Base-by-base conservation (phyloP, 2,797 vertebrate genomes). In the Hoplostethus atlanticus region DNA sequence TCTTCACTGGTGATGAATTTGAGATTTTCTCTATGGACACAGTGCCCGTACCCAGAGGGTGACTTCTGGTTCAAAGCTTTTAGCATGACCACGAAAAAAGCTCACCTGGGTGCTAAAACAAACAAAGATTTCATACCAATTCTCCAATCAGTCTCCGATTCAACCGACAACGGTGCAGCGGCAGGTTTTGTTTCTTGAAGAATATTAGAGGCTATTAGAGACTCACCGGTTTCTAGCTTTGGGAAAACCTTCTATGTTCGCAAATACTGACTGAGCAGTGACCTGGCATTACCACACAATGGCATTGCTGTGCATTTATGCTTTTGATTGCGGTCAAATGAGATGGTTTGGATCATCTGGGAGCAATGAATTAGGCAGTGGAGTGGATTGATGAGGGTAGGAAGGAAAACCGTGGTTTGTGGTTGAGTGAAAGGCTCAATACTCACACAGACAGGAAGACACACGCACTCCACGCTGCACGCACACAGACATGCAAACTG, bases 361-460 rank as follows among this genome's bases (percentile, higher is more conserved):
- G 58, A 15, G 17, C 12, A 44, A 16, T 44, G 51, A 31, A 46
- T 13, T n/a, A 47, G 40, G 40, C 11, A 38, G 31, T 17, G 40
- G 7, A 13, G 15, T 46, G 25, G 64, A 55, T 42, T 44, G 52
- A 55, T 36, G 21, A 61, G 31, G 38, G 52, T 55, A 31, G 15
- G 50, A 44, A 44, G 34, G 21, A 56, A n/a, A 66, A 40, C 64
- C 46, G 52, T 55, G 52, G 15, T 54, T 15, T 7, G 28, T 44
- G 17, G n/a, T 4, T 15, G 9, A 12, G 31, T 54, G 11, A 51
- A 34, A 36, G 40, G 28, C 40, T 46, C 21, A 36, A 50, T 10
- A 42, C 46, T 44, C 10, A 16, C 42, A 15, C 59, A 31, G 4
- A 61, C 28, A 48, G 5, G 48, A 6, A 30, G 28, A 62, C 44